Evolutionary conservation across 2,113 vertebrate species (phyloP), one percentile per base, ranked within the genome.

Genomic region (Brachypodius melanocephalos): DNA sequence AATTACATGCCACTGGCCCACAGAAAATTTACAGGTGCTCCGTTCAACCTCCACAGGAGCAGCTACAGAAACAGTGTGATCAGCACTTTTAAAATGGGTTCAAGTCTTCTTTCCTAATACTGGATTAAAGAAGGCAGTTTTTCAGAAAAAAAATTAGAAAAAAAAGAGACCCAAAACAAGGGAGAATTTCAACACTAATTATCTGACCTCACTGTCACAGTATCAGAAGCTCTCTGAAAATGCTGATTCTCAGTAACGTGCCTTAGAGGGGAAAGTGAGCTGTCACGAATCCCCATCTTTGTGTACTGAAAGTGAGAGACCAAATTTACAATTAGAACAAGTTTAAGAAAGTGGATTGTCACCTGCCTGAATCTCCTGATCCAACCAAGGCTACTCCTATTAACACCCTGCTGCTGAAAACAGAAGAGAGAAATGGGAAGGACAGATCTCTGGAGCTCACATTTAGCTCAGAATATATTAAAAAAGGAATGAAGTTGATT

Each of bases 241-340:
- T 0, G 0, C 20, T 74, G 17, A 24, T 72, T 57, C 31, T 68
- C 57, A 42, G 29, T 49, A 54, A 51, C 0, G 0, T 38, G 25
- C 61, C 45, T 67, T 59, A 72, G 72, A 85, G 40, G 20, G 14
- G 8, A 88, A 66, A 19, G 18, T 20, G n/a, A 89, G 42, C 8
- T 71, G 74, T 51, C 72, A 88, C 7, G 3, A 28, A 36, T n/a
- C 34, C 61, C 12, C 5, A 8, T 22, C 26, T 32, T 29, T 57
- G 21, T 59, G 21, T 38, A 71, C 16, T 63, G 13, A 49, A 85
- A 78, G 10, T 8, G 77, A 52, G 28, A 85, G 38, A 69, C 20
- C 18, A 58, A 76, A 61, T 49, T 42, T 80, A 52, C 46, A 66
- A 28, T 29, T 62, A 32, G 13, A 79, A 76, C 17, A 16, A 1